These are phyloP conservation scores for Agrochola lota DNA, from an alignment of 2,888 invertebrate genomes.

Conservation along the genomic window DNA sequence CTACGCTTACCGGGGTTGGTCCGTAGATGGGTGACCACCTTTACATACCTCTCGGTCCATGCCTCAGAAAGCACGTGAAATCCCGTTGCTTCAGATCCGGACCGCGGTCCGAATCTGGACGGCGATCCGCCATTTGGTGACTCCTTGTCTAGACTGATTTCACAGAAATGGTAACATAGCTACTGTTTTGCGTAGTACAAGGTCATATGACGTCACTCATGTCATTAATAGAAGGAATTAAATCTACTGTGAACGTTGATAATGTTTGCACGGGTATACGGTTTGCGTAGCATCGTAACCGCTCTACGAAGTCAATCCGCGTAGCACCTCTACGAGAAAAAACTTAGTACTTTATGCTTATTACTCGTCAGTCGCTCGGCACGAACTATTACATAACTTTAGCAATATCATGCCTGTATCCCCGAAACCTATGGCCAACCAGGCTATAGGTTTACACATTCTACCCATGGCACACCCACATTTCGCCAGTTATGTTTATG, in stretches of 20 bases:
- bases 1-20: no score
- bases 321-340: slow-evolving; percentile 7
- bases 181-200: neutral
- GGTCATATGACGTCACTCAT: neutral
- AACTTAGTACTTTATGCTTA: neutral
- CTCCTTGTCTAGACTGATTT: slow-evolving; percentile 10
- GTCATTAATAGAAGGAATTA: neutral
- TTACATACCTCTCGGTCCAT: no score
- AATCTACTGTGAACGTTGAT: neutral
- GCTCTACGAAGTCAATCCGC: neutral
- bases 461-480: neutral
- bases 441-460: neutral
- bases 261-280: neutral
- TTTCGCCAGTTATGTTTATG: neutral
- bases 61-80: no score
- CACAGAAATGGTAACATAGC: neutral
- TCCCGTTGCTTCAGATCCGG: no score
- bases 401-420: neutral
- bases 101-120: no score
- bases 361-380: neutral
- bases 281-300: slow-evolving; percentile 21
- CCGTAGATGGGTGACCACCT: no score
- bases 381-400: neutral
- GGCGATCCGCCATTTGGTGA: no score
- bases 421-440: no score